Conservation (phyloP, 2,888 invertebrate species). For the Augiades crinisus region DNA sequence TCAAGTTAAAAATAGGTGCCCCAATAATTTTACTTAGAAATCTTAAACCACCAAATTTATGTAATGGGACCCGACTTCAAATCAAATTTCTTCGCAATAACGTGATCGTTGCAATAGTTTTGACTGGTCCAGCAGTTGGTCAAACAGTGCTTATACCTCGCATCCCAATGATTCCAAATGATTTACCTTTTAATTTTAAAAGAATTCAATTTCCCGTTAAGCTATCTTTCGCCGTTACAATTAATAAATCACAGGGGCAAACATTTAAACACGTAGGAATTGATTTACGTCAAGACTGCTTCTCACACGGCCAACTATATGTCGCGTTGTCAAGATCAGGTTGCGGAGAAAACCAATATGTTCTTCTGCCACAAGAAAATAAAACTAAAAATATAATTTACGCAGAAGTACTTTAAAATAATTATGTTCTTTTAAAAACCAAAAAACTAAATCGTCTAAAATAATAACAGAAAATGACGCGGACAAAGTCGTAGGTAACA, state of each 20-base stretch:
- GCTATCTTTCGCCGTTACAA: background rate
- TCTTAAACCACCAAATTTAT: conserved; percentile 29
- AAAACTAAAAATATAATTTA: conserved; percentile 15
- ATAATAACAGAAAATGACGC: background rate
- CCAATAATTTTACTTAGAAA: conserved; percentile 29
- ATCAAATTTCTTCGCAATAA: conserved; percentile 27
- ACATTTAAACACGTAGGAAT: conserved; percentile 8
- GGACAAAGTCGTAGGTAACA: background rate
- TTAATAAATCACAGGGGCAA: conserved; percentile 3
- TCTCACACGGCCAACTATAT: conserved; percentile 6
- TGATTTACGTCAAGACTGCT: conserved; percentile 26
- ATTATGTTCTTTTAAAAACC: background rate
- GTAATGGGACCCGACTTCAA: conserved; percentile 29
- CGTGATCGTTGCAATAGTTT: conserved; percentile 31
- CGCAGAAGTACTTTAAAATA: conserved; percentile 15
- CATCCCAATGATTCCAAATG: conserved; percentile 32
- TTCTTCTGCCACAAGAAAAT: conserved; percentile 11
- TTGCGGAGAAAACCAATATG: conserved; percentile 14
- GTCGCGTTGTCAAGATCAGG: conserved; percentile 10
- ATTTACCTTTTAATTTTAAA: conserved; percentile 1
- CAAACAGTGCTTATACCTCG: conserved; percentile 24
- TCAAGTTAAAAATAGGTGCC: conserved; percentile 31
- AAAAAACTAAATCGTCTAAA: background rate
- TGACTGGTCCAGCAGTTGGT: conserved; percentile 26
- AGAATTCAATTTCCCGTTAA: conserved; percentile 1